Evolutionary conservation across 2,888 invertebrate genomes (phyloP), one percentile per base, ranked within the genome.

Genomic region (Entomobrya multifasciata): DNA sequence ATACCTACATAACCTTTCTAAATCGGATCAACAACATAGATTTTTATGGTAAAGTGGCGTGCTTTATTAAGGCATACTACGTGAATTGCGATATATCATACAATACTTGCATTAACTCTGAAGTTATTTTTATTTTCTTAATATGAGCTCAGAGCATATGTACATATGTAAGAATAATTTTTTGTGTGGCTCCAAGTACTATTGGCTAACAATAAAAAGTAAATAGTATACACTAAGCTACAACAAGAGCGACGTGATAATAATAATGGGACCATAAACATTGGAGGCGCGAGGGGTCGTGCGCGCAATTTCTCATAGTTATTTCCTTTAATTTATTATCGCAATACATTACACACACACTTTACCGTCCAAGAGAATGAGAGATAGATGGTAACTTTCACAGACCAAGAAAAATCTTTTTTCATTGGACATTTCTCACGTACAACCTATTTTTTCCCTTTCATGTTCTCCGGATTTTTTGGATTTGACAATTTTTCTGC

Each of bases 361-460:
- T 15, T 22, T 36, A 30, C 67, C 20, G 22, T 20, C 44, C 30
- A 1, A 47, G 30, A 65, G 36, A 36, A 36, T 6, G 8, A 36
- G 30, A n/a, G 74, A 44, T 70, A 44, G 57, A 77, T 44, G n/a
- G 20, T 20, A 44, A 36, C 5, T 36, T 70, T 25, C 44, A 36
- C 4, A 15, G 25, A 30, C 49, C 22, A 62, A 62, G 62, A 13
- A n/a, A 36, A 30, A 47, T 76, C 62, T 83, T 57, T 82, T 82
- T 82, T 72, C 81, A 82, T 82, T 72, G 72, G 57, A 57, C 81
- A 82, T 74, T 82, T 72, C 83, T 76, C 83, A 83, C 83, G 83
- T 83, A 76, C 11, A 44, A 76, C 74, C 83, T 83, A 83, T 83
- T 83, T 76, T 83, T 76, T 49, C 41, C 5, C 44, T 52, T 65